Base-by-base conservation (phyloP, 2,888 invertebrate species). In the Pollenia griseotomentosa region DNA sequence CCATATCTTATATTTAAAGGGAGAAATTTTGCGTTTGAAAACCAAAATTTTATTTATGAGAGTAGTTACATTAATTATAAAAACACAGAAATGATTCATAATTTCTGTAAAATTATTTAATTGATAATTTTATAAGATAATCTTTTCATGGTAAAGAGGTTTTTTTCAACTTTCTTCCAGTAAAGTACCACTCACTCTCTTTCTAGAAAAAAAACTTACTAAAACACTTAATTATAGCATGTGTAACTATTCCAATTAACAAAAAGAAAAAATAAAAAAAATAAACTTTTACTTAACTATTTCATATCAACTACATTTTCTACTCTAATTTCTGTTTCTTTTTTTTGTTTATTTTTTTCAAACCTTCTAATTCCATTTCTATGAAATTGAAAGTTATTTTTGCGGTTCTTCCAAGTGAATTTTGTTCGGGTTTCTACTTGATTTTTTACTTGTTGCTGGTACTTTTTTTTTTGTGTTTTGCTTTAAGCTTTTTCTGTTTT, bases 341-440 rank as follows among this genome's bases (percentile, higher is more conserved):
- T n/a, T 14, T 65, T n/a, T 63, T 8, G 33, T 46, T 42, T 19
- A 53, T 40, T 51, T 16, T 40, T 51, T 57, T 10, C 11, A 12
- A n/a, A 40, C 11, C 14, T 74, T 53, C 53, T 53, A 19, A 51
- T 77, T 42, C 0, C 8, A 55, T 48, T 78, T 83, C 14, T 44
- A 14, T 59, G 68, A 84, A 84, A 79, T 12, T 84, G 79, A 84
- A 79, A 79, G 84, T 79, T 61, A 33, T 66, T 83, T 44, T 46
- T 40, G 19, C 23, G 55, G 33, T 65, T 77, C 53, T 65, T 73
- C 9, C 48, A 46, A 44, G 19, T 33, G 5, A 44, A 7, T 51
- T n/a, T 4, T 40, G 9, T 19, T 44, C 10, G 3, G 16, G 12
- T 74, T 61, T 74, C 48, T 11, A 44, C 44, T 2, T 46, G 23